Evolutionary conservation across 2,797 vertebrate genomes (phyloP).

Genomic region (Anguilla marmorata): DNA sequence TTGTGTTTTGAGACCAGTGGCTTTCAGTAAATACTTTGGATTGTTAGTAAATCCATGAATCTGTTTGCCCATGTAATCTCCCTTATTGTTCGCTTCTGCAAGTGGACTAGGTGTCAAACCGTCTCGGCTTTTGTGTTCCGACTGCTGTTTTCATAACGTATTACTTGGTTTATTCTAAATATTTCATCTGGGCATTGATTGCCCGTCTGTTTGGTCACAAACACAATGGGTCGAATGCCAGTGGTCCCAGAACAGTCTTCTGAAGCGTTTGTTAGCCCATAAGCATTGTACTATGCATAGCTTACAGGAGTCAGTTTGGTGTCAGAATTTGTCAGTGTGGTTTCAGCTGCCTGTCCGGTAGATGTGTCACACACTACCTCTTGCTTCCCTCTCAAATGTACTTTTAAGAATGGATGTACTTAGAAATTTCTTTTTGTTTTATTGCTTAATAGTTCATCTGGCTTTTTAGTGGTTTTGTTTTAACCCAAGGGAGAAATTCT

Average conservation of each 20-base stretch:
- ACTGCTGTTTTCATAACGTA: slow-evolving; percentile 77
- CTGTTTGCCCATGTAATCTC: background rate
- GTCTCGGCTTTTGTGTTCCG: slow-evolving; percentile 71
- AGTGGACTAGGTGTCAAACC: slow-evolving; percentile 68
- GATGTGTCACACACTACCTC: background rate
- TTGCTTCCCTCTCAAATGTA: background rate
- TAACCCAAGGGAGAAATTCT: background rate
- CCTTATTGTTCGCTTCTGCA: slow-evolving; percentile 60
- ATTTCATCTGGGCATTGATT: slow-evolving; percentile 81
- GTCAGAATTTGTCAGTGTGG: background rate
- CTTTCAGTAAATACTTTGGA: background rate
- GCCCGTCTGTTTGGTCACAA: slow-evolving; percentile 71
- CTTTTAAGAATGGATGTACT: background rate
- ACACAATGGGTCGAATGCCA: slow-evolving; percentile 57
- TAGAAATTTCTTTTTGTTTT: background rate
- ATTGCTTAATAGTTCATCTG: background rate
- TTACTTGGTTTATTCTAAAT: slow-evolving; percentile 78
- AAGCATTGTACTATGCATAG: slow-evolving; percentile 54
- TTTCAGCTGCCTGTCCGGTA: background rate
- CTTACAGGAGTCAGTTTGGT: slow-evolving; percentile 40
- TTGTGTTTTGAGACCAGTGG: background rate
- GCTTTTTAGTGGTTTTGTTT: background rate
- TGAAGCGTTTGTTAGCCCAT: slow-evolving; percentile 51
- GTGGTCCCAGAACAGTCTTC: slow-evolving; percentile 58
- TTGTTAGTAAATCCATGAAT: background rate